Base-by-base conservation (phyloP, 2,113 vertebrate species). In the Amblyopsis rosae region DNA sequence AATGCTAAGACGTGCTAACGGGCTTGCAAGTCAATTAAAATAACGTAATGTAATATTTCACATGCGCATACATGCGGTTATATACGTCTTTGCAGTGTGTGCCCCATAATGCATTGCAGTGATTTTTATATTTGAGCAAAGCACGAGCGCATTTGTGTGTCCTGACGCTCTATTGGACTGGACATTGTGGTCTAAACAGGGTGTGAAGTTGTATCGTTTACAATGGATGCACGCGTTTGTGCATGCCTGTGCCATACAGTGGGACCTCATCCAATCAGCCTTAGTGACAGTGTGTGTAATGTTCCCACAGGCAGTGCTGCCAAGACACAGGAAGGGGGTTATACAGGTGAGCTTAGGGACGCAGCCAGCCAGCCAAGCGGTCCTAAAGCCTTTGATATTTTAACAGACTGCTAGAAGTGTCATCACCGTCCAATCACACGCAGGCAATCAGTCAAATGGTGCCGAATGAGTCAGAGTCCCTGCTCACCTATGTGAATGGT, bases 341-440 rank as follows among this genome's bases (percentile, higher is more conserved):
- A 75, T 81, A 32, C 81, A 82, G 84, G 81, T 88, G 87, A 88
- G 84, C 80, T 12, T 77, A 86, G 78, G 70, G 65, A 48, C 19
- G 54, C 17, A n/a, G 10, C 46, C 6, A 32, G 6, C n/a, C 32
- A 59, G 41, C 50, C 33, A 10, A 12, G 35, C 3, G 7, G 35
- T 41, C 35, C 35, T 41, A 41, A 41, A 41, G 35, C 35, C 35
- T 41, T 41, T 41, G 35, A 41, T 6, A 8, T 41, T 7, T 41
- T 41, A 41, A 8, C 35, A 41, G 0, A 6, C 35, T 26, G 2
- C 35, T 41, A 41, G 35, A 41, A 41, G 35, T 41, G 4, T 41
- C 35, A 41, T 7, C 35, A 41, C 4, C 35, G 7, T 26, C 26
- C 35, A 41, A 53, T 55, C 7, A 26, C 17, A n/a, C 9, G 26